Percentiles rank a stretch among this genome's conserved stretches.
phyloP scores from a whole-genome alignment of 2,888 invertebrate genomes.

The Auanema freiburgensis region DNA sequence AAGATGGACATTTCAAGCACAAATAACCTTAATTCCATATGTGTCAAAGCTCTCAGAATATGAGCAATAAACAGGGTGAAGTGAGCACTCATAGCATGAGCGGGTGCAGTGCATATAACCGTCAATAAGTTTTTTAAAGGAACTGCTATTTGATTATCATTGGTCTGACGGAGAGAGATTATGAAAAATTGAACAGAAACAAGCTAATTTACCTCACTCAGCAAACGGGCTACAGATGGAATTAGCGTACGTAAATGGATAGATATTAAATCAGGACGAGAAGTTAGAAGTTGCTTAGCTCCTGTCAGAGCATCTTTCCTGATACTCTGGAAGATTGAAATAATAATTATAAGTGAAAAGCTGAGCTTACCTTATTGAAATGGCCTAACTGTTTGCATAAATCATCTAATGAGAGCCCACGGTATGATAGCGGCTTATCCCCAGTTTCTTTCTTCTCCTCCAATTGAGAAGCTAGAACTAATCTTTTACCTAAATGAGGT shows the following conservation, averaged over 20 bases:
- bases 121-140: constrained; percentile 21
- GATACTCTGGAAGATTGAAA: constrained; percentile 31
- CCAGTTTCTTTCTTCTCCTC: constrained; percentile 38
- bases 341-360: too few species aligned
- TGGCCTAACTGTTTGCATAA: constrained; percentile 52
- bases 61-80: constrained; percentile 50
- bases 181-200: neutral
- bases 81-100: constrained; percentile 47
- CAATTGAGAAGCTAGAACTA: constrained; percentile 34
- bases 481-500: constrained; percentile 35
- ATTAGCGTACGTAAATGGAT: constrained; percentile 40
- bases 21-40: constrained; percentile 33
- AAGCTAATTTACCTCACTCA: constrained; percentile 26
- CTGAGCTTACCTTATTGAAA: constrained; percentile 41
- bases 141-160: neutral
- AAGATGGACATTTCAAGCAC: neutral
- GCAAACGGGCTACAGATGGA: constrained; percentile 40
- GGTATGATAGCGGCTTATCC: constrained; percentile 33
- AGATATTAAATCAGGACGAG: constrained; percentile 37
- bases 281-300: constrained; percentile 44
- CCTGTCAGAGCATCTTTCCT: constrained; percentile 45
- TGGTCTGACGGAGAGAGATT: neutral
- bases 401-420: constrained; percentile 50
- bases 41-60: constrained; percentile 38
- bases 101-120: constrained; percentile 38